These are phyloP conservation scores for Pipistrellus kuhlii DNA, from an alignment of 2,797 vertebrate genomes.

Conservation along the genomic window DNA sequence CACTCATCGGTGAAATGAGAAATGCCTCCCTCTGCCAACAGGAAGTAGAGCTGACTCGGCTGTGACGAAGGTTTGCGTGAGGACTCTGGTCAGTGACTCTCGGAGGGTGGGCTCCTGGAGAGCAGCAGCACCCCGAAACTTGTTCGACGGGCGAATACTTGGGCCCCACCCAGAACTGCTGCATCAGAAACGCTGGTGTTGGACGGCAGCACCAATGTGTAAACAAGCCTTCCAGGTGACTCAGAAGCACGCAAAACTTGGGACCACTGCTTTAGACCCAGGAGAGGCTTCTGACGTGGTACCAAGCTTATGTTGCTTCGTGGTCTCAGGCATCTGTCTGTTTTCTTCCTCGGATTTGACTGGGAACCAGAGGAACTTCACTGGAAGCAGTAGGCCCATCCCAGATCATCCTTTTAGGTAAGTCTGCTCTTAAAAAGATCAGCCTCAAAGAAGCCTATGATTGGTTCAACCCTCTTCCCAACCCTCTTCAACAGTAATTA, in stretches of 20 bases:
- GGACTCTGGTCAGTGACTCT: background rate
- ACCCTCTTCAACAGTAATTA: background rate
- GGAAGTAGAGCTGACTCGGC: background rate
- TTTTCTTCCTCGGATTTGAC: background rate
- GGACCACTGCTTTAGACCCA: background rate
- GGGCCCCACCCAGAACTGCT: background rate
- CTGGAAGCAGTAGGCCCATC: background rate
- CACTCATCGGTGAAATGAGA: background rate
- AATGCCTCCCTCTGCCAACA: background rate
- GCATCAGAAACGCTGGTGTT: background rate
- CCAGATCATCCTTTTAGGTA: background rate
- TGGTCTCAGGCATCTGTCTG: background rate
- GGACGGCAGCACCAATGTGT: background rate
- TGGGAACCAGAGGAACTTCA: background rate
- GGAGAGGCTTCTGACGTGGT: background rate
- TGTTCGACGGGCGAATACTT: background rate
- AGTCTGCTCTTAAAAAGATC: background rate
- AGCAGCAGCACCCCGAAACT: background rate
- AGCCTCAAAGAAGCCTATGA: background rate
- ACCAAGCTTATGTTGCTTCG: background rate
- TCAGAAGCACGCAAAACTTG: background rate
- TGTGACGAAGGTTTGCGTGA: background rate
- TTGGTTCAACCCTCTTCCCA: too few species aligned
- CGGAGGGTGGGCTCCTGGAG: background rate
- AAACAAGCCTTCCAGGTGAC: background rate